Evolutionary conservation across 2,113 vertebrate species (phyloP), one percentile per base, ranked within the genome.

Genomic region (Xyrauchen texanus): DNA sequence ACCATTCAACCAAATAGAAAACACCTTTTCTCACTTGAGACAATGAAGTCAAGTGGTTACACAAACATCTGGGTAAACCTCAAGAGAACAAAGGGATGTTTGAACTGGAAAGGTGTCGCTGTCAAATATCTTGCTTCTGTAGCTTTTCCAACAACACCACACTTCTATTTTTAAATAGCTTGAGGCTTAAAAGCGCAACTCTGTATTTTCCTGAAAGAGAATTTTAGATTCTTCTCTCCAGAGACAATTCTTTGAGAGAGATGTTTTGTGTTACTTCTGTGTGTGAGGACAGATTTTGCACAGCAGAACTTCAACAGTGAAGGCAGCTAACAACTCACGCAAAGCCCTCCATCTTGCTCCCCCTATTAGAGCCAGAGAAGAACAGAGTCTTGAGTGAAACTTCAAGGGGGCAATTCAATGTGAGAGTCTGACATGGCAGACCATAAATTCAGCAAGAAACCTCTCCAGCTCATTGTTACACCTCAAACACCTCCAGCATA

Each of bases 401-500:
- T 75, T 68, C 58, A 75, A 82, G 81, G 70, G 66, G 76, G 68
- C 44, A 79, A 63, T 79, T 75, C 64, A 74, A 7, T 62, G 51
- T 68, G 66, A 68, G 70, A 60, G 47, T 83, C 81, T 78, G 75
- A 82, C 68, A 83, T 42, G 70, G 66, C 69, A 82, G 81, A 68
- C 64, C 53, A 76, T 79, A 69, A 75, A 75, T 83, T 79, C 64
- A 79, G 70, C 69, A 52, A 63, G 65, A 82, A 74, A 53, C 55
- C 55, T 68, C 34, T 69, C 70, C 58, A 12, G 63, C 12, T 78
- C 74, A 77, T 70, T 58, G 55, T 68, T 73, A 13, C 64, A 68
- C 55, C 64, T 9, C 34, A 78, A 78, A 68, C 81, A 78, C 63
- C 75, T 55, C 63, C 51, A 63, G 53, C 70, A 74, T 82, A 75